Conservation (phyloP, 2,113 vertebrate species). For the Ochotona curzoniae region DNA sequence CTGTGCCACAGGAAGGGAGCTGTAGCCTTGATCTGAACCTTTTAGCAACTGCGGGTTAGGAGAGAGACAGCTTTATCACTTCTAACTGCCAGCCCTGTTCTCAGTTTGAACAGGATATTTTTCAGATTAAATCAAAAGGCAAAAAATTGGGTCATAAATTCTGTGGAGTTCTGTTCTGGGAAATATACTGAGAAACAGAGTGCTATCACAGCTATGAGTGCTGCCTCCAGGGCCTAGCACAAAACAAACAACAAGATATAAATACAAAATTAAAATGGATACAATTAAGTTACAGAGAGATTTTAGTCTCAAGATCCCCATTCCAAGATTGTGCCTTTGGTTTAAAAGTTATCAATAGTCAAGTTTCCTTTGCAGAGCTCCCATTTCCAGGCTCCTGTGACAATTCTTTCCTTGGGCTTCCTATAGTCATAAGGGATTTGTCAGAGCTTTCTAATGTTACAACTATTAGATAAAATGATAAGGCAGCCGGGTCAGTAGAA, state of each 20-base stretch:
- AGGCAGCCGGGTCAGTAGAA: constrained; percentile 68
- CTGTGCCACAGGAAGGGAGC: neutral
- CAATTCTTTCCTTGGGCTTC: constrained; percentile 67
- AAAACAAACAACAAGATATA: constrained; percentile 70
- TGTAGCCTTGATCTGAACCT: constrained; percentile 8
- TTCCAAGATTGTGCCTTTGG: constrained; percentile 53
- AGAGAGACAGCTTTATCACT: constrained; percentile 67
- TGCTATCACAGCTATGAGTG: neutral
- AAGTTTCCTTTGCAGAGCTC: constrained; percentile 57
- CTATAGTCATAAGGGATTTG: constrained; percentile 59
- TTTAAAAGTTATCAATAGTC: constrained; percentile 67
- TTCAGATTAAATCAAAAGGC: constrained; percentile 78
- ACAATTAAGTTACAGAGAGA: constrained; percentile 72
- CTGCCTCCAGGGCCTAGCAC: constrained; percentile 20
- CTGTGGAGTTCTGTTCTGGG: constrained; percentile 66
- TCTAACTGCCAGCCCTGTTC: constrained; percentile 40
- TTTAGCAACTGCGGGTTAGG: constrained; percentile 51
- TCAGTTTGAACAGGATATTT: constrained; percentile 64
- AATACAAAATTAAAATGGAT: constrained; percentile 76
- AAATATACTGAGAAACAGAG: constrained; percentile 69
- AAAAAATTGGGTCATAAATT: constrained; percentile 81
- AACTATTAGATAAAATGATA: constrained; percentile 74
- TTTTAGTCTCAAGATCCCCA: constrained; percentile 65
- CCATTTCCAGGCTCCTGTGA: constrained; percentile 41
- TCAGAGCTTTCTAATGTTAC: constrained; percentile 72